Evolutionary conservation across 2,888 invertebrate genomes (phyloP).

Genomic region (Nipponacmea schrenckii): DNA sequence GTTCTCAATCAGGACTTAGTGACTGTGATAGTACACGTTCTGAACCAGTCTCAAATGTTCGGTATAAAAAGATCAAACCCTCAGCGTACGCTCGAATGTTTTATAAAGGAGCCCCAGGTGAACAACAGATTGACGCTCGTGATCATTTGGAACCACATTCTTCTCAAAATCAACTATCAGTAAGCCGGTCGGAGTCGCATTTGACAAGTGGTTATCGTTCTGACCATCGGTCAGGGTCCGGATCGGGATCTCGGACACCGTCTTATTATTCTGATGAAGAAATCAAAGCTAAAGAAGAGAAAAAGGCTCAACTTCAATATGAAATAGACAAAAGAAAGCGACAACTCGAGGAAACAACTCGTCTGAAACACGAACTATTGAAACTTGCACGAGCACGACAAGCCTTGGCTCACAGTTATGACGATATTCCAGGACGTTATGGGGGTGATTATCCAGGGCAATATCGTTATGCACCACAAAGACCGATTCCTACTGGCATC

Average conservation of each 20-base stretch:
- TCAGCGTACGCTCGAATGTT: slow-evolving; percentile 54
- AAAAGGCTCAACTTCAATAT: slow-evolving; percentile 73
- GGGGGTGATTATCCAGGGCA: slow-evolving; percentile 13
- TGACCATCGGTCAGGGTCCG: slow-evolving; percentile 10
- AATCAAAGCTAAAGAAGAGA: slow-evolving; percentile 71
- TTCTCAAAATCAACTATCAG: slow-evolving; percentile 28
- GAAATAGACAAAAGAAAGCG: slow-evolving; percentile 75
- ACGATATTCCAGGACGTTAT: slow-evolving; percentile 52
- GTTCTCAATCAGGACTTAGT: slow-evolving; percentile 58
- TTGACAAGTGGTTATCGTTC: slow-evolving; percentile 25
- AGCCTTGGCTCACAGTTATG: slow-evolving; percentile 56
- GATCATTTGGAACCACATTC: slow-evolving; percentile 14
- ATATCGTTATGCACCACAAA: slow-evolving; percentile 6
- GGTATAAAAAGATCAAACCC: slow-evolving; percentile 46
- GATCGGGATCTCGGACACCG: slow-evolving; percentile 29
- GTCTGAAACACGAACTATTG: slow-evolving; percentile 70
- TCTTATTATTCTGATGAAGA: slow-evolving; percentile 68
- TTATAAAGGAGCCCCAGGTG: slow-evolving; percentile 42
- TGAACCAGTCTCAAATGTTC: slow-evolving; percentile 46
- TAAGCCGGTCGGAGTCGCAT: slow-evolving; percentile 39
- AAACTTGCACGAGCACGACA: slow-evolving; percentile 59
- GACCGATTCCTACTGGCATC: slow-evolving; percentile 59
- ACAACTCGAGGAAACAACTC: slow-evolving; percentile 73
- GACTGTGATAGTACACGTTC: slow-evolving; percentile 61
- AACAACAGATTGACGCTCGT: slow-evolving; percentile 31